These are phyloP conservation scores for Microtus richardsoni DNA, from an alignment of 2,113 vertebrate species.

Conservation along the genomic window DNA sequence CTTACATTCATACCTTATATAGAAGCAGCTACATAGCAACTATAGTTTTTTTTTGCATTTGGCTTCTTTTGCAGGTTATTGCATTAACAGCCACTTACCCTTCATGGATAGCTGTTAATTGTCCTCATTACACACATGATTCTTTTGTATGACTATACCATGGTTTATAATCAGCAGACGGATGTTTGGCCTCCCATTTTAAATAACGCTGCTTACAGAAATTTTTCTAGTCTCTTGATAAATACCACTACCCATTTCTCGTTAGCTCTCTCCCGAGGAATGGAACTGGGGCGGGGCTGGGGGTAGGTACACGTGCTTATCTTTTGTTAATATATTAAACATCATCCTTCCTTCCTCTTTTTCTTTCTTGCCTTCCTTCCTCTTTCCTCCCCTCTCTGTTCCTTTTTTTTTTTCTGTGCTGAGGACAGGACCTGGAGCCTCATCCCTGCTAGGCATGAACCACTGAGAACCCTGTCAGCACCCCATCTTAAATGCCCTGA, in stretches of 20 bases:
- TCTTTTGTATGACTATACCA: neutral
- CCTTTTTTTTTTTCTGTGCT: neutral
- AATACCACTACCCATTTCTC: neutral
- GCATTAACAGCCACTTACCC: neutral
- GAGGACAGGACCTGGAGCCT: neutral
- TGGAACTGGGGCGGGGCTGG: neutral
- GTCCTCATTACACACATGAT: neutral
- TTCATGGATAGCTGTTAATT: neutral
- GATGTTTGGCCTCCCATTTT: neutral
- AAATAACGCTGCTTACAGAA: neutral
- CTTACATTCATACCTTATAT: neutral
- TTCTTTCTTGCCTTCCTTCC: neutral
- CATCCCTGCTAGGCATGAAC: neutral
- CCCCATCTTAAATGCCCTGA: neutral
- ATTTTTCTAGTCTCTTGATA: neutral
- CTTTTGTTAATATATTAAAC: neutral
- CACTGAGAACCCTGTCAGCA: neutral
- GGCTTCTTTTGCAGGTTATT: neutral
- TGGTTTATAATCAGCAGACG: neutral
- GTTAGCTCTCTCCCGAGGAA: neutral
- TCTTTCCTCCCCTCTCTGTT: neutral
- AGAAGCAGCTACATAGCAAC: neutral
- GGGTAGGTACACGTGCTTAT: neutral
- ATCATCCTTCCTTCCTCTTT: neutral
- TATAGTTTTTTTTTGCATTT: neutral